Conservation (phyloP, 2,797 vertebrate species). For the Rousettus madagascariensis region DNA sequence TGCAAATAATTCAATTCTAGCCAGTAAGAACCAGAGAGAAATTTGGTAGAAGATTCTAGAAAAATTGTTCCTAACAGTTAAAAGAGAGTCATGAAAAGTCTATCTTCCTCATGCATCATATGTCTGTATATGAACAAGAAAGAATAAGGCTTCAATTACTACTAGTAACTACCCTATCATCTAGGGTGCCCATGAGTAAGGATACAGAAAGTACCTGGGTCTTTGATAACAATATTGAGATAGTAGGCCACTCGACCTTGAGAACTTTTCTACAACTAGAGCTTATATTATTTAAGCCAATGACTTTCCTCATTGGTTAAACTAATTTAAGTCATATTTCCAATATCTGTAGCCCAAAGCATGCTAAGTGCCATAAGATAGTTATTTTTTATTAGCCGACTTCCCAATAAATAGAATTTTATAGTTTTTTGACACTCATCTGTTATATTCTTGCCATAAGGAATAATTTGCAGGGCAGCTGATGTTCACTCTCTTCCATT, state of each 20-base stretch:
- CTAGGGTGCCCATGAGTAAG: not conserved
- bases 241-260: not conserved
- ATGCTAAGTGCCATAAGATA: not conserved
- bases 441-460: not conserved
- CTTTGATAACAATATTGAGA: not conserved
- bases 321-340: not conserved
- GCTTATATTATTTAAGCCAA: not conserved
- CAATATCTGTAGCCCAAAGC: not conserved
- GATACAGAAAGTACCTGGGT: not conserved
- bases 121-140: not conserved
- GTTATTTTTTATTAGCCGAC: not conserved
- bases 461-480: not conserved
- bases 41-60: not conserved
- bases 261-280: not conserved
- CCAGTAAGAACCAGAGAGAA: not conserved
- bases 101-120: not conserved
- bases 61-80: not conserved
- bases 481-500: not conserved
- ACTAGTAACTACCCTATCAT: not conserved
- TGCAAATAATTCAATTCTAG: not conserved
- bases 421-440: constrained; percentile 8
- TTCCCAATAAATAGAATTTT: not conserved
- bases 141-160: not conserved
- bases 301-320: not conserved
- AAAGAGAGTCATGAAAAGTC: not conserved